Evolutionary conservation across 1,140 invertebrate species (phyloP).

Genomic region (Drosophila elegans): DNA sequence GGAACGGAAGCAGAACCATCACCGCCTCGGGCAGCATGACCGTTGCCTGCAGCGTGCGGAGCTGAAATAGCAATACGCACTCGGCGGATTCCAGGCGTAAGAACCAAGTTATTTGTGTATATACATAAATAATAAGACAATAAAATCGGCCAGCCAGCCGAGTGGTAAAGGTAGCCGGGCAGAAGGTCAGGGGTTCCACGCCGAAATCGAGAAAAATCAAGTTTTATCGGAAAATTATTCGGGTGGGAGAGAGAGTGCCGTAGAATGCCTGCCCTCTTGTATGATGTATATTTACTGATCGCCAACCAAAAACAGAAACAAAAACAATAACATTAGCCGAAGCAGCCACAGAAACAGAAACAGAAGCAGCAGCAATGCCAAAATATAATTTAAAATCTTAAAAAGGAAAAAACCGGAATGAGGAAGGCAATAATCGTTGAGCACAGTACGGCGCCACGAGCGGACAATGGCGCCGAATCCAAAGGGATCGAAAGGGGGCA

Average conservation of each 20-base stretch:
- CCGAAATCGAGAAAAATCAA: slow-evolving; percentile 40
- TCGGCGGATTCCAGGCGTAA: slow-evolving; percentile 40
- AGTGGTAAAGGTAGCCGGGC: slow-evolving; percentile 58
- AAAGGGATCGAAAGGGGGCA: slow-evolving; percentile 23
- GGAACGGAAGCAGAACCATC: slow-evolving; percentile 61
- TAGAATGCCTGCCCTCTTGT: slow-evolving; percentile 20
- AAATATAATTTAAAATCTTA: slow-evolving; percentile 67
- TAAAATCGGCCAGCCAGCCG: slow-evolving; percentile 32
- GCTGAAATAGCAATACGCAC: slow-evolving; percentile 47
- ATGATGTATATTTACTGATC: slow-evolving; percentile 74
- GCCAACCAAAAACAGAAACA: slow-evolving; percentile 53
- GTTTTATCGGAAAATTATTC: slow-evolving; percentile 42
- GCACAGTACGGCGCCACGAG: slow-evolving; percentile 35
- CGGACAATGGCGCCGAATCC: slow-evolving; percentile 35
- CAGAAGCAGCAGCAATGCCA: slow-evolving; percentile 41
- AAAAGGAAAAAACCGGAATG: slow-evolving; percentile 52
- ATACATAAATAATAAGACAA: slow-evolving; percentile 53
- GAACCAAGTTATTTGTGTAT: slow-evolving; percentile 43
- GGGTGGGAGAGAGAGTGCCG: slow-evolving; percentile 9
- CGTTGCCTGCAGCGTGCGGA: slow-evolving; percentile 55
- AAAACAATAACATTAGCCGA: slow-evolving; percentile 17
- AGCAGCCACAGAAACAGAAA: slow-evolving; percentile 2
- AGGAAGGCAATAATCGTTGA: slow-evolving; percentile 19
- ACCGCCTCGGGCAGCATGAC: slow-evolving; percentile 72
- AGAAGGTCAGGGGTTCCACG: slow-evolving; percentile 49